Conservation (phyloP, 2,888 invertebrate genomes). For the Ormyrus nitidulus region DNA sequence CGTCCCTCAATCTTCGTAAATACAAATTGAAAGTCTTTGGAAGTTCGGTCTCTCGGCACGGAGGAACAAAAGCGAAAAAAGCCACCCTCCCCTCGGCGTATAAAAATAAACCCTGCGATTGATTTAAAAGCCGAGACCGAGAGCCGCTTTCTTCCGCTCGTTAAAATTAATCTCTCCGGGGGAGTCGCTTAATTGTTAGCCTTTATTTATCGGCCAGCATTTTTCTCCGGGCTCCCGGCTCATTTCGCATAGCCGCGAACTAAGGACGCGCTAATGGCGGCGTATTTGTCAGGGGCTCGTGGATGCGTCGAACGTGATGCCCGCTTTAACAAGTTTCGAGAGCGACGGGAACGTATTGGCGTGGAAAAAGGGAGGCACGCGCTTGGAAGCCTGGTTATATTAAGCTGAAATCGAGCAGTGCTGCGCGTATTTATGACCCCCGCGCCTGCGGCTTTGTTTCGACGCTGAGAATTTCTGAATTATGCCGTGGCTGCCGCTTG, state of each 20-base stretch:
- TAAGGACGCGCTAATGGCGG: slow-evolving; percentile 44
- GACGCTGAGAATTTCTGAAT: too few relatives aligned
- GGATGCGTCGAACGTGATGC: slow-evolving; percentile 26
- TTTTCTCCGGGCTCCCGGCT: slow-evolving; percentile 37
- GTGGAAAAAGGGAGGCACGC: neutral
- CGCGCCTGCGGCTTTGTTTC: too few relatives aligned
- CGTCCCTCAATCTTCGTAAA: neutral
- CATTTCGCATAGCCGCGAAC: slow-evolving; percentile 36
- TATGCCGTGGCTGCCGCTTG: too few relatives aligned
- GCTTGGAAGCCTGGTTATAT: neutral
- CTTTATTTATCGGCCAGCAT: slow-evolving; percentile 50
- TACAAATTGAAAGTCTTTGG: slow-evolving; percentile 24
- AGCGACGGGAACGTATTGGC: slow-evolving; percentile 11
- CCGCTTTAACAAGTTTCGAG: slow-evolving; percentile 20
- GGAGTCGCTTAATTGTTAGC: slow-evolving; percentile 42
- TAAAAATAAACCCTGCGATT: slow-evolving; percentile 14
- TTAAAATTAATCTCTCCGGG: slow-evolving; percentile 42
- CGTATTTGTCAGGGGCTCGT: slow-evolving; percentile 33
- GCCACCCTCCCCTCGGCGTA: neutral
- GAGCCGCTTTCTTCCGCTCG: slow-evolving; percentile 7
- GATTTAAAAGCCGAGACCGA: slow-evolving; percentile 28
- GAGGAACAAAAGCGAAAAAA: neutral
- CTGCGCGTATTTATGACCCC: too few relatives aligned
- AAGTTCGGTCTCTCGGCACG: neutral
- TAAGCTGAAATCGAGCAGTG: too few relatives aligned